Conservation (phyloP, 2,797 vertebrate genomes). For the Apodemus agrarius region DNA sequence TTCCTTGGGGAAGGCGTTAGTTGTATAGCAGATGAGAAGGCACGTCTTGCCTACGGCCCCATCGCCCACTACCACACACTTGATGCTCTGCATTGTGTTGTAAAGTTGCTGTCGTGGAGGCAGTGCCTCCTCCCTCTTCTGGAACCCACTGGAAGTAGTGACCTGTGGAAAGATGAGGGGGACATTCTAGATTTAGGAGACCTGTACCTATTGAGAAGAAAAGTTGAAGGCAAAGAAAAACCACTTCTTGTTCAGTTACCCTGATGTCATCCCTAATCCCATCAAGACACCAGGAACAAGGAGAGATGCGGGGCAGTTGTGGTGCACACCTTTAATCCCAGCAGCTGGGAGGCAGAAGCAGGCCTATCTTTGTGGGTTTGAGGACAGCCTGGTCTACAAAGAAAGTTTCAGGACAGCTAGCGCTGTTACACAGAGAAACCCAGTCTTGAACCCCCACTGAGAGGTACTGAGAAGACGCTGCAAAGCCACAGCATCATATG, state of each 20-base stretch:
- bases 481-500: not conserved
- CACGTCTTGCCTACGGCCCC: slow-evolving; percentile 94
- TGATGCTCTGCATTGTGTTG: slow-evolving; percentile 91
- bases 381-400: not conserved
- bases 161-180: slow-evolving; percentile 68
- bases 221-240: slow-evolving; percentile 9
- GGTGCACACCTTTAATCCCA: not conserved
- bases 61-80: slow-evolving; percentile 93
- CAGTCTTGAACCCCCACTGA: not conserved
- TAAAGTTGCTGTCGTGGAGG: slow-evolving; percentile 53
- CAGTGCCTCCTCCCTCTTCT: slow-evolving; percentile 72
- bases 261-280: not conserved
- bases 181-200: slow-evolving; percentile 33
- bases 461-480: not conserved
- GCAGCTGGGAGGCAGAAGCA: not conserved
- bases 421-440: not conserved
- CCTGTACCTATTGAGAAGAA: slow-evolving; percentile 19
- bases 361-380: not conserved
- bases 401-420: not conserved
- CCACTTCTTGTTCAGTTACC: not conserved
- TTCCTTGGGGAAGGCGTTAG: slow-evolving; percentile 93
- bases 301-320: not conserved
- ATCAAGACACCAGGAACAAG: not conserved
- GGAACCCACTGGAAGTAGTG: slow-evolving; percentile 63
- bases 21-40: slow-evolving; percentile 94